These are phyloP conservation scores for Phataginus tricuspis DNA, from an alignment of 2,797 vertebrate species.

Conservation along the genomic window DNA sequence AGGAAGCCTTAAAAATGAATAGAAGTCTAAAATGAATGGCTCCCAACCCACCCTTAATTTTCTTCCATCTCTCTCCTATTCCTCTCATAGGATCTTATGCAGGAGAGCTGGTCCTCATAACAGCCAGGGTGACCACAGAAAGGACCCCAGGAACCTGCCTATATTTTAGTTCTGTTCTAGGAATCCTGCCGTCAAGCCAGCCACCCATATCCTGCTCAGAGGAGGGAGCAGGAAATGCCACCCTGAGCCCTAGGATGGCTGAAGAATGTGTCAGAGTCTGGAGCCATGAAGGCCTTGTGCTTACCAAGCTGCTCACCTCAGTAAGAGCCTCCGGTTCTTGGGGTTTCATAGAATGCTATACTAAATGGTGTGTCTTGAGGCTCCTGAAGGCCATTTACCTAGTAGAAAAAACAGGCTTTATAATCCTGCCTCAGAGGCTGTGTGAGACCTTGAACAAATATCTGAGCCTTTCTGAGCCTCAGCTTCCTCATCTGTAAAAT, in stretches of 20 bases:
- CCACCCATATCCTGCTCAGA: slow-evolving; percentile 77
- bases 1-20: not conserved
- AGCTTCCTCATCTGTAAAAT: slow-evolving; percentile 27
- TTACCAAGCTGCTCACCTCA: slow-evolving; percentile 77
- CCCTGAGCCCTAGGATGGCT: slow-evolving; percentile 47
- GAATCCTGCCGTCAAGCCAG: slow-evolving; percentile 74
- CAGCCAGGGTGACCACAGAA: slow-evolving; percentile 65
- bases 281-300: slow-evolving; percentile 76
- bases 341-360: not conserved
- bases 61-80: not conserved
- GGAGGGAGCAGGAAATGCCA: slow-evolving; percentile 71
- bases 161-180: slow-evolving; percentile 70
- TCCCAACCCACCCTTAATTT: not conserved
- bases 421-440: not conserved
- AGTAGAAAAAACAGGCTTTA: not conserved
- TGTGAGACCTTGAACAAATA: not conserved
- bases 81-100: slow-evolving; percentile 65
- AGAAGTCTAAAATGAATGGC: not conserved
- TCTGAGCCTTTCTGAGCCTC: not conserved
- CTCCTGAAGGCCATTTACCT: not conserved
- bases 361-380: not conserved
- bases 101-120: slow-evolving; percentile 67
- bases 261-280: slow-evolving; percentile 70
- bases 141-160: slow-evolving; percentile 72
- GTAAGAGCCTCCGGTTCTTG: slow-evolving; percentile 41